phyloP scores from a whole-genome alignment of 2,113 vertebrate genomes.

The Pachypanchax playfairii region DNA sequence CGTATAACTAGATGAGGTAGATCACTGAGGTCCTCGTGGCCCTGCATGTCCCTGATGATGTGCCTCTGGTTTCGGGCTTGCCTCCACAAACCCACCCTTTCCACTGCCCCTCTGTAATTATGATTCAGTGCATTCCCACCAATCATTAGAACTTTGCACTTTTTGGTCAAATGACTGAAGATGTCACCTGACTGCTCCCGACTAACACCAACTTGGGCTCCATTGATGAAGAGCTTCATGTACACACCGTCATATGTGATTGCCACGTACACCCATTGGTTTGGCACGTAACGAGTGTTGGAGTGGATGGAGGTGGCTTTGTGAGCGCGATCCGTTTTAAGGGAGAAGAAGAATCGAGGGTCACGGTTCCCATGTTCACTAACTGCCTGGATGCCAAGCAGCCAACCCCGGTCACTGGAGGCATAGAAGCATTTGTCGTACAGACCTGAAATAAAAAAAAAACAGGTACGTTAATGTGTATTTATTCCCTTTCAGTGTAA shows the following conservation, averaged over 20 bases:
- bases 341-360: conserved; percentile 97
- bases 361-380: conserved; percentile 93
- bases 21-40: conserved; percentile 79
- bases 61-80: conserved; percentile 88
- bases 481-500: not conserved
- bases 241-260: conserved; percentile 90
- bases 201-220: conserved; percentile 92
- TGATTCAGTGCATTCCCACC: conserved; percentile 93
- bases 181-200: conserved; percentile 92
- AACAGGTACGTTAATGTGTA: conserved; percentile 10
- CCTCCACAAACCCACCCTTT: conserved; percentile 90
- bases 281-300: conserved; percentile 88
- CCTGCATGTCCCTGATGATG: conserved; percentile 88
- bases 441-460: conserved; percentile 84
- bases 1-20: conserved; percentile 92
- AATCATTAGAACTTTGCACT: conserved; percentile 96
- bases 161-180: conserved; percentile 93
- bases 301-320: conserved; percentile 91
- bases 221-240: conserved; percentile 95
- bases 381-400: conserved; percentile 92
- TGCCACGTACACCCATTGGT: conserved; percentile 92
- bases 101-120: conserved; percentile 91
- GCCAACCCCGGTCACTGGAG: conserved; percentile 96
- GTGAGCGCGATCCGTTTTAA: conserved; percentile 97
- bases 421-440: conserved; percentile 99